These are phyloP conservation scores for Dicaeum eximium DNA, from an alignment of 2,113 vertebrate species.

Conservation along the genomic window DNA sequence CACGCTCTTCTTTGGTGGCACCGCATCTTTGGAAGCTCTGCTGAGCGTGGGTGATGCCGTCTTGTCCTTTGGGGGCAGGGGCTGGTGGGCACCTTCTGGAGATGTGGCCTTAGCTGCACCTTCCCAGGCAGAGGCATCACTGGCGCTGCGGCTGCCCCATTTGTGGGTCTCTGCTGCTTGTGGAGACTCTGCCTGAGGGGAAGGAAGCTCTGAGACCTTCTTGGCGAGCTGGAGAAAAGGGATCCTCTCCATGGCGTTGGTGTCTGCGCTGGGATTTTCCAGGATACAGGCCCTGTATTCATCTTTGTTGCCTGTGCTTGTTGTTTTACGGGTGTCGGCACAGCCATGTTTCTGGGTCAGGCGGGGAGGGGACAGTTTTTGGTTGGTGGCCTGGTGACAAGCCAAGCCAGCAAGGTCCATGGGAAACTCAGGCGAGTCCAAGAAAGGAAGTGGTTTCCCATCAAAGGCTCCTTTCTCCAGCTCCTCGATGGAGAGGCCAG, in stretches of 20 bases:
- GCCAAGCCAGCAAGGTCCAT: background rate
- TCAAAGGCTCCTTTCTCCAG: conserved; percentile 1
- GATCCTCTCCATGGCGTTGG: background rate
- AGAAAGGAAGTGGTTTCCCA: background rate
- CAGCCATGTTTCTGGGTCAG: background rate
- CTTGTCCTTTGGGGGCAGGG: conserved; percentile 48
- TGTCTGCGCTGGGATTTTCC: background rate
- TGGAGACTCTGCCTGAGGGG: background rate
- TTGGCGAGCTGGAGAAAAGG: conserved; percentile 17
- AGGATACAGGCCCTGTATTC: background rate
- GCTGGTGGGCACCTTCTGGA: background rate
- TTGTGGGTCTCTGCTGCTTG: background rate
- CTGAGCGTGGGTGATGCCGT: fast-evolving
- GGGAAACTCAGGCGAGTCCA: background rate
- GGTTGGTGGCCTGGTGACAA: background rate
- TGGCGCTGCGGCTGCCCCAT: background rate
- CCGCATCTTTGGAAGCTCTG: background rate
- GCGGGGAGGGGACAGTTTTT: background rate
- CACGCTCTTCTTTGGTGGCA: background rate
- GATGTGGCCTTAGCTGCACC: background rate
- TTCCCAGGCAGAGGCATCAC: background rate
- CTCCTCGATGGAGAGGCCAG: background rate
- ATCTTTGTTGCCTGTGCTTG: background rate
- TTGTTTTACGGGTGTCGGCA: background rate
- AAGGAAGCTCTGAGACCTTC: background rate